Evolutionary conservation across 2,888 invertebrate genomes (phyloP).

Genomic region (Caenorhabditis drosophilae): DNA sequence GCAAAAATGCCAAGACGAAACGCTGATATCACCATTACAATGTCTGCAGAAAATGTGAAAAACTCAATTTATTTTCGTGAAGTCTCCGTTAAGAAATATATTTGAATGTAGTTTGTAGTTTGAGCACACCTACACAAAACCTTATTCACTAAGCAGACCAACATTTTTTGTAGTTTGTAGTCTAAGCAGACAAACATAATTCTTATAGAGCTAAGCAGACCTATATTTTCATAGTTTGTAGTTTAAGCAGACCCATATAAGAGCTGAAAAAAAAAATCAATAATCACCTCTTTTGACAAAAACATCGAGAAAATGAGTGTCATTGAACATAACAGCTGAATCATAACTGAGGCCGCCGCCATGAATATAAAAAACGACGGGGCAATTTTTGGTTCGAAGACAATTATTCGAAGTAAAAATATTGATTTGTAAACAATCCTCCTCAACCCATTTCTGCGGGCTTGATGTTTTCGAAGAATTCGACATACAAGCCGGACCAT

Average conservation of each 20-base stretch:
- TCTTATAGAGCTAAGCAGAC: no score
- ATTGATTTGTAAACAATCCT: constrained; percentile 11
- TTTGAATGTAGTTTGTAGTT: no score
- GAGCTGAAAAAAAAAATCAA: no score
- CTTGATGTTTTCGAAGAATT: constrained; percentile 49
- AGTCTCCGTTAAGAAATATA: no score
- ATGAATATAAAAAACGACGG: constrained; percentile 58
- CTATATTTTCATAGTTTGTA: no score
- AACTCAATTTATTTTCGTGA: no score
- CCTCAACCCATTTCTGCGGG: constrained; percentile 51
- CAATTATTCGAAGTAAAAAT: constrained; percentile 4
- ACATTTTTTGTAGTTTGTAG: no score
- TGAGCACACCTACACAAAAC: no score
- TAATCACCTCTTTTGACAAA: constrained; percentile 2
- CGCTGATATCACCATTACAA: constrained; percentile 52
- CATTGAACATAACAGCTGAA: constrained; percentile 63
- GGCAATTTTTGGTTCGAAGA: constrained; percentile 36
- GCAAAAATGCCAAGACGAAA: constrained; percentile 54
- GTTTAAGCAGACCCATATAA: no score
- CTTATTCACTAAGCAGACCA: no score
- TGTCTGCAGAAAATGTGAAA: no score
- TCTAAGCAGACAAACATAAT: no score
- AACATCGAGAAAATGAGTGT: constrained; percentile 37
- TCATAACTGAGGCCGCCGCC: constrained; percentile 61
- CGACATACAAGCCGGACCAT: constrained; percentile 56